Base-by-base conservation (phyloP, 2,797 vertebrate genomes). In the Limnodromus scolopaceus region DNA sequence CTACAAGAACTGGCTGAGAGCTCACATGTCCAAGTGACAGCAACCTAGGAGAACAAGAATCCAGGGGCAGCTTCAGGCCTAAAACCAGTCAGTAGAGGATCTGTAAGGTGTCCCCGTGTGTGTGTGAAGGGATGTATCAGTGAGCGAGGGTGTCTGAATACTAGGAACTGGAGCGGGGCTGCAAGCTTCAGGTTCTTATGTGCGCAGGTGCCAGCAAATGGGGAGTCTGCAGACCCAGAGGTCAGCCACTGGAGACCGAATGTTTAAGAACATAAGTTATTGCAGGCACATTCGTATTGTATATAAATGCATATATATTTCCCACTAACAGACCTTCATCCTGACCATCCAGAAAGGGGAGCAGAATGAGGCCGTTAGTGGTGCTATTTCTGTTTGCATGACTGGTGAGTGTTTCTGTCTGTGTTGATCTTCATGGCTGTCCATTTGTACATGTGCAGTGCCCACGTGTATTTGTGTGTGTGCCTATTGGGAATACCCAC, bases 351-450 rank as follows among this genome's bases (percentile, higher is more conserved):
- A 55, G 68, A 77, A 89, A 83, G 63, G 64, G 55, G 10, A 87
- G 43, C 55, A 82, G 83, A 57, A 63, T 85, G 76, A 90, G 65
- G 41, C 64, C 2, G 0, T 41, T 92, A 72, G 48, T 96, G 68
- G 24, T 94, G 55, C 68, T 93, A n/a, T 93, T 91, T 84, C 84
- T 95, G 74, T 95, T 91, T 89, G 84, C 49, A 14, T 84, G 76
- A n/a, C 61, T 90, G 72, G n/a, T 90, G 92, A 77, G 51, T 77
- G 72, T 64, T 86, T 70, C 66, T 89, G 66, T 61, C 54, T 61
- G 39, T 85, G 64, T 13, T 92, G 72, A 11, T 75, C 36, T 49
- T 65, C 1, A 2, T 91, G 74, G 39, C 83, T 71, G 79, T 54
- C 74, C 46, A 14, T 68, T 51, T 61, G 38, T 3, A 11, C 38